phyloP scores from a whole-genome alignment of 2,797 vertebrate genomes.

The Numenius phaeopus region DNA sequence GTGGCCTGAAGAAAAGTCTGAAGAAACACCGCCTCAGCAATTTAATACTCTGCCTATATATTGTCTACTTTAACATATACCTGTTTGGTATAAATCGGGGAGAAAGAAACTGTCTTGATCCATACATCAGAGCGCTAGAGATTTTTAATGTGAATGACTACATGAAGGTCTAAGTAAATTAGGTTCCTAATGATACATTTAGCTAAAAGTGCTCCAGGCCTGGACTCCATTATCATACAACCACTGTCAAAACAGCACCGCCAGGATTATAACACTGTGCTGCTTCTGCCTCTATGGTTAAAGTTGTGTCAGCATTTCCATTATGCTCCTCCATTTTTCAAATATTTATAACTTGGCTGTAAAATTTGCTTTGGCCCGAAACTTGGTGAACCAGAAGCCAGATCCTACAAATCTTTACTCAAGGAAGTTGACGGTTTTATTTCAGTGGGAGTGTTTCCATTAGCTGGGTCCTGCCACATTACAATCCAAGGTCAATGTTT shows the following conservation, averaged over 20 bases:
- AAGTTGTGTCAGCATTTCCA: slow-evolving; percentile 20
- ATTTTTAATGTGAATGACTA: slow-evolving; percentile 36
- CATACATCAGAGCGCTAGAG: background rate
- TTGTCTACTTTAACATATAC: background rate
- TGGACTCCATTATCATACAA: background rate
- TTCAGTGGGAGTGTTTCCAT: background rate
- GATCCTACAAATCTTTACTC: background rate
- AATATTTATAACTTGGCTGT: slow-evolving; percentile 24
- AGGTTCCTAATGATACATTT: slow-evolving; percentile 14
- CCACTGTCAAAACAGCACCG: background rate
- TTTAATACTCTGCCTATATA: background rate
- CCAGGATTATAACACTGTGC: background rate
- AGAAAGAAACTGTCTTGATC: slow-evolving; percentile 22
- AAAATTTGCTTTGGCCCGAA: slow-evolving; percentile 25
- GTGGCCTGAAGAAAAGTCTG: slow-evolving; percentile 8
- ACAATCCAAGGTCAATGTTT: background rate
- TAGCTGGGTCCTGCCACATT: background rate
- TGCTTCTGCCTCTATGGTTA: background rate
- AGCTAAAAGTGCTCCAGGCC: slow-evolving; percentile 17
- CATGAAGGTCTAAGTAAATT: slow-evolving; percentile 27
- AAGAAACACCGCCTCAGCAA: slow-evolving; percentile 21
- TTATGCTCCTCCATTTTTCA: slow-evolving; percentile 27
- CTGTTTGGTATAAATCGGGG: background rate
- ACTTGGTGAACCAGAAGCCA: background rate
- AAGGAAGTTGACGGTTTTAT: background rate